Conservation (phyloP, 2,888 invertebrate species). For the Dioctria rufipes region DNA sequence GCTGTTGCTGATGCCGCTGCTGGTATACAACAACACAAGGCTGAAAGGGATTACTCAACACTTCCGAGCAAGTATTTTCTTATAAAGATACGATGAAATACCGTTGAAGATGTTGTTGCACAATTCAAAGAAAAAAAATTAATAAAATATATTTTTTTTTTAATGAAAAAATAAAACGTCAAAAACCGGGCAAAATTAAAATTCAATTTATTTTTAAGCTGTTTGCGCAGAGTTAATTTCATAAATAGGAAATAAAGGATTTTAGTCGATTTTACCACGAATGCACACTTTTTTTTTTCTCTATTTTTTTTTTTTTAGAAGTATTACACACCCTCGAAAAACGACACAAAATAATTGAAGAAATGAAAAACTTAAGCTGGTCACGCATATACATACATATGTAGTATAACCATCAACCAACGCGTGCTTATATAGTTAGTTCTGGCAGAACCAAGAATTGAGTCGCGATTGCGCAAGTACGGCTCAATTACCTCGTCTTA, state of each 20-base stretch:
- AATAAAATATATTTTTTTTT: too few species aligned
- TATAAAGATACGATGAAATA: slow-evolving; percentile 40
- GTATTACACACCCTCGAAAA: slow-evolving; percentile 6
- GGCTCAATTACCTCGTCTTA: slow-evolving; percentile 49
- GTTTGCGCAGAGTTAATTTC: not conserved
- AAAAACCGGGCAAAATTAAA: too few species aligned
- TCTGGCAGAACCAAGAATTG: slow-evolving; percentile 39
- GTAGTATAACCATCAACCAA: not conserved
- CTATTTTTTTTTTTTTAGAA: slow-evolving; percentile 17
- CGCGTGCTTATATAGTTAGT: slow-evolving; percentile 12
- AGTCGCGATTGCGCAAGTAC: slow-evolving; percentile 42
- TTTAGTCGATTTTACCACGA: slow-evolving; percentile 9
- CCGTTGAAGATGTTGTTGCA: slow-evolving; percentile 40
- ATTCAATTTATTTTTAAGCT: not conserved
- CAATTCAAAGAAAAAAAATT: slow-evolving; percentile 34
- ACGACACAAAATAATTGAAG: not conserved
- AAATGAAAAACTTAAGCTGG: slow-evolving; percentile 2
- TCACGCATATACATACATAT: slow-evolving; percentile 1
- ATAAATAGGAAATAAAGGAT: slow-evolving; percentile 7
- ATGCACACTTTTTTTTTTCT: not conserved
- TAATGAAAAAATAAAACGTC: too few species aligned
- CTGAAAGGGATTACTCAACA: slow-evolving; percentile 45
- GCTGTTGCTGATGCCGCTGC: not conserved
- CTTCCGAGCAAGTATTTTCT: slow-evolving; percentile 47
- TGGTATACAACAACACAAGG: slow-evolving; percentile 12